Conservation (phyloP, 2,797 vertebrate species). For the Leptatherina wallacei region DNA sequence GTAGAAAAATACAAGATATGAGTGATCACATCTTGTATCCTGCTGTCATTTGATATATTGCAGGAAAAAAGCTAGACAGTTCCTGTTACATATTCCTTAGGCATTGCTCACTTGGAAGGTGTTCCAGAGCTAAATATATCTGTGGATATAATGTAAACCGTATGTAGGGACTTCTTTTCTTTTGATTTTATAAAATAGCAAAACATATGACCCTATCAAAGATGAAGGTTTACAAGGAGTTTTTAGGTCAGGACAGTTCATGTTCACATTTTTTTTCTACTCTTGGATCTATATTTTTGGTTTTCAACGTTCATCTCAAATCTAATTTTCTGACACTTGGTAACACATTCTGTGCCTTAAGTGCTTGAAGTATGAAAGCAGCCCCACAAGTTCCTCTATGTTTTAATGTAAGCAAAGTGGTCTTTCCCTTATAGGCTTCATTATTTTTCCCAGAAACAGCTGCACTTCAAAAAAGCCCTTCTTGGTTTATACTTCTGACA, state of each 20-base stretch:
- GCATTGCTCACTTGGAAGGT: slow-evolving; percentile 11
- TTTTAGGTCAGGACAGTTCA: background rate
- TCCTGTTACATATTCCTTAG: slow-evolving; percentile 50
- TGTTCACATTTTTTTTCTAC: background rate
- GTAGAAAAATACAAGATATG: slow-evolving; percentile 57
- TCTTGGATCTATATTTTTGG: background rate
- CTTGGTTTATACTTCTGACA: background rate
- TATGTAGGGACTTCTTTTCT: slow-evolving; percentile 9
- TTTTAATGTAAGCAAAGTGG: background rate
- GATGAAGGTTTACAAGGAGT: background rate
- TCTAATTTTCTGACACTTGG: background rate
- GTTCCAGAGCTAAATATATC: slow-evolving; percentile 41
- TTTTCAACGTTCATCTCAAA: background rate
- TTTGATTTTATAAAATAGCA: slow-evolving; percentile 1
- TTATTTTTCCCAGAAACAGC: background rate
- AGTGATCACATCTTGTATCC: slow-evolving; percentile 53
- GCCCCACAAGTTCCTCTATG: background rate
- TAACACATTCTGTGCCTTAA: background rate
- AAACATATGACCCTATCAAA: background rate
- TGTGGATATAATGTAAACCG: slow-evolving; percentile 21
- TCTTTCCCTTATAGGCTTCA: background rate
- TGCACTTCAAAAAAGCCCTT: too few relatives aligned
- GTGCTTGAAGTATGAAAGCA: background rate
- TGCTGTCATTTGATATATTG: slow-evolving; percentile 57
- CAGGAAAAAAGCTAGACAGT: slow-evolving; percentile 47